Conservation (phyloP, 2,888 invertebrate genomes). For the Agonopterix arenella region DNA sequence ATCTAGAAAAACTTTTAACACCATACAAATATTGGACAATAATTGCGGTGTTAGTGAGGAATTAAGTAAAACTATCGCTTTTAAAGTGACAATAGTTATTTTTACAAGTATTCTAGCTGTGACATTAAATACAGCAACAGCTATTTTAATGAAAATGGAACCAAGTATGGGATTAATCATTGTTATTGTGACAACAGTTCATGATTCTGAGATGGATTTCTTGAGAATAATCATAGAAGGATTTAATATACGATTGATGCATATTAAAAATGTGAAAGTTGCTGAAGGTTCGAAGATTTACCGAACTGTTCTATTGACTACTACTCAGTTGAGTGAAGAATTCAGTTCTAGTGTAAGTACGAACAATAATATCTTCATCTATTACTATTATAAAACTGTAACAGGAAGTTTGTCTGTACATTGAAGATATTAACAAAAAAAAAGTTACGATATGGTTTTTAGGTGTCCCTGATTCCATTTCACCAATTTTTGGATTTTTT, state of each 20-base stretch:
- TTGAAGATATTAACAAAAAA: too few relatives aligned
- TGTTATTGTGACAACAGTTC: slow-evolving; percentile 32
- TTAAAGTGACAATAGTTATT: slow-evolving; percentile 13
- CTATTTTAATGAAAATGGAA: slow-evolving; percentile 16
- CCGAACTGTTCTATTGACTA: slow-evolving; percentile 36
- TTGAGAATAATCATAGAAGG: slow-evolving; percentile 35
- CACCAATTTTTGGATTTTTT: too few relatives aligned
- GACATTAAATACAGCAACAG: slow-evolving; percentile 29
- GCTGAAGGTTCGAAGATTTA: slow-evolving; percentile 36
- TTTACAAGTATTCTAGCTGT: slow-evolving; percentile 19
- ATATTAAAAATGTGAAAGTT: slow-evolving; percentile 21
- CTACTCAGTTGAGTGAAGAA: slow-evolving; percentile 40
- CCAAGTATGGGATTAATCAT: slow-evolving; percentile 19
- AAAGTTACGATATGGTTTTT: too few relatives aligned
- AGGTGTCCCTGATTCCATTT: too few relatives aligned
- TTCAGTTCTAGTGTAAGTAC: slow-evolving; percentile 35
- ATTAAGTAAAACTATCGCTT: slow-evolving; percentile 17
- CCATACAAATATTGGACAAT: slow-evolving; percentile 32
- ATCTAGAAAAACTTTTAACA: slow-evolving; percentile 20
- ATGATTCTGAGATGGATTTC: slow-evolving; percentile 44
- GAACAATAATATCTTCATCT: too few relatives aligned
- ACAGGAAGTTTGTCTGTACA: too few relatives aligned
- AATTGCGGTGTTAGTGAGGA: slow-evolving; percentile 29
- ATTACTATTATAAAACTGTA: too few relatives aligned
- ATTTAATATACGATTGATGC: slow-evolving; percentile 37